Evolutionary conservation across 1,140 invertebrate species (phyloP).

Genomic region (Leptinotarsa lineolata): DNA sequence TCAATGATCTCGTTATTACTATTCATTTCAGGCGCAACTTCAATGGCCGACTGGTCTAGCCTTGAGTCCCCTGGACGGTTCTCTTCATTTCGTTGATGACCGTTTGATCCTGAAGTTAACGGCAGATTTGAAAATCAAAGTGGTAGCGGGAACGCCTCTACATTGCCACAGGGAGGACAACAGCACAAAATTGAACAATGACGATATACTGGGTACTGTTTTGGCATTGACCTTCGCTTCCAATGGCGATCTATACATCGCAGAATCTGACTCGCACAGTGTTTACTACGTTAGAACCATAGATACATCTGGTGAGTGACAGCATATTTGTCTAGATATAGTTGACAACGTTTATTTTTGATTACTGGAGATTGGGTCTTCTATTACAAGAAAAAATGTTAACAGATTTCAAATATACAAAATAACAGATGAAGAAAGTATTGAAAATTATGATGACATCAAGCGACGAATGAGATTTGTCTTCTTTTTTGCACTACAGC

Average conservation of each 20-base stretch:
- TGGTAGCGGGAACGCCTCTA: slow-evolving; percentile 87
- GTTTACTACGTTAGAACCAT: slow-evolving; percentile 86
- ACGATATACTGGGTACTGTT: slow-evolving; percentile 71
- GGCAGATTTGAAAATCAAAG: slow-evolving; percentile 85
- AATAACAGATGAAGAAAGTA: too few species aligned
- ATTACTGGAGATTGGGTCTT: too few species aligned
- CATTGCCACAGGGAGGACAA: slow-evolving; percentile 71
- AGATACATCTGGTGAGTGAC: slow-evolving; percentile 63
- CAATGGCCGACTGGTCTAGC: slow-evolving; percentile 95
- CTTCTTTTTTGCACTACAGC: too few species aligned
- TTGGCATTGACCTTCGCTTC: slow-evolving; percentile 87
- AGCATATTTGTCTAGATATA: neutral
- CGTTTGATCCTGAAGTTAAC: slow-evolving; percentile 89
- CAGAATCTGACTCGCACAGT: slow-evolving; percentile 88
- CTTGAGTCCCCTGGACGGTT: slow-evolving; percentile 90
- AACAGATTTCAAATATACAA: too few species aligned
- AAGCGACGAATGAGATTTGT: too few species aligned
- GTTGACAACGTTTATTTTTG: too few species aligned
- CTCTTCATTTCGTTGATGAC: slow-evolving; percentile 94
- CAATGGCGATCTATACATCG: slow-evolving; percentile 90
- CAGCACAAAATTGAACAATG: slow-evolving; percentile 46
- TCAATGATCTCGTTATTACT: too few species aligned
- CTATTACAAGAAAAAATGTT: too few species aligned
- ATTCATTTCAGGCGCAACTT: slow-evolving; percentile 72
- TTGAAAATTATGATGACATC: too few species aligned